A percentile compares a stretch with the other conserved stretches of the same genome.
phyloP scores from a whole-genome alignment of 1,140 invertebrate species.

The Hestina assimilis region DNA sequence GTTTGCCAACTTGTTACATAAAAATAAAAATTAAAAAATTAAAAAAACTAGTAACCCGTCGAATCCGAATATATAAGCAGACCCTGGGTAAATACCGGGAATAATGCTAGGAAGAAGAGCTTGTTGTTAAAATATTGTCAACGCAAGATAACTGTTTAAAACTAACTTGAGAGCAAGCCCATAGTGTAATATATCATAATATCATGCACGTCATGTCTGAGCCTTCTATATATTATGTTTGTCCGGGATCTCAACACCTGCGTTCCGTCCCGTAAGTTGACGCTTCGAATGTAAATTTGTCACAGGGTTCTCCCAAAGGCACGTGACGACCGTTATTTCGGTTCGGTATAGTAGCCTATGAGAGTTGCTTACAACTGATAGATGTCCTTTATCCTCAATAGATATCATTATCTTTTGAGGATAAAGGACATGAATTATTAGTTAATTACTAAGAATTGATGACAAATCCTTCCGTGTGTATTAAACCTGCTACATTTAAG shows the following conservation, averaged over 20 bases:
- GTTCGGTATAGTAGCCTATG: not conserved
- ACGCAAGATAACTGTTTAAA: conserved; percentile 3
- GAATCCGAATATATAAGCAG: no score
- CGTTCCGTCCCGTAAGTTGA: conserved; percentile 5
- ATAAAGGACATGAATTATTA: no score
- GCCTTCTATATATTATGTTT: conserved; percentile 20
- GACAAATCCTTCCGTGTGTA: not conserved
- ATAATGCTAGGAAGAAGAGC: no score
- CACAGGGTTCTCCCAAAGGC: conserved; percentile 19
- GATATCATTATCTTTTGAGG: no score
- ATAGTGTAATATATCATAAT: conserved; percentile 18
- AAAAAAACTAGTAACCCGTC: no score
- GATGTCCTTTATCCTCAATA: not conserved
- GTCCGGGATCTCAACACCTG: conserved; percentile 13
- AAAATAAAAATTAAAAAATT: no score
- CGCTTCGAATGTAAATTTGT: conserved; percentile 22
- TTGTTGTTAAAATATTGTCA: not conserved
- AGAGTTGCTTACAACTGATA: not conserved
- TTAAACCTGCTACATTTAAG: no score
- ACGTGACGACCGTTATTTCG: conserved; percentile 17
- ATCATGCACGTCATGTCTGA: conserved; percentile 15
- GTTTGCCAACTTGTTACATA: no score
- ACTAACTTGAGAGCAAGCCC: conserved; percentile 1
- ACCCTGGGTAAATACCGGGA: no score
- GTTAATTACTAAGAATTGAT: no score